Evolutionary conservation across 2,113 vertebrate species (phyloP).

Genomic region (Lonchura striata): DNA sequence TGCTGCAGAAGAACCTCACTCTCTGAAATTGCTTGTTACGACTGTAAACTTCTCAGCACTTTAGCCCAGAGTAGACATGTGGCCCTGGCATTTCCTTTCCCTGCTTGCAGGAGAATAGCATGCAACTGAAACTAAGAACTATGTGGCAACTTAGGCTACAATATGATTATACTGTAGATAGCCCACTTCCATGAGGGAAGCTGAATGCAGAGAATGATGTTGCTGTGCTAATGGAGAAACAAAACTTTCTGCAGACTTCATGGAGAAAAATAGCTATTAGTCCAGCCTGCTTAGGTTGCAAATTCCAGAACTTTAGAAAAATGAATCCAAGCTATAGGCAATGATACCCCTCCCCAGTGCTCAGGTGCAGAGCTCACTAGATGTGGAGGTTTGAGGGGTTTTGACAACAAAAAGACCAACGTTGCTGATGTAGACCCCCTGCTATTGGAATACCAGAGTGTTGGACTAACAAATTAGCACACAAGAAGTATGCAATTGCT

Average conservation of each 20-base stretch:
- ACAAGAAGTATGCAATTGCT: neutral
- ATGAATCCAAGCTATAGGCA: neutral
- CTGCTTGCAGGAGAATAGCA: neutral
- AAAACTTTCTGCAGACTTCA: neutral
- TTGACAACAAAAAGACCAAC: slow-evolving; percentile 15
- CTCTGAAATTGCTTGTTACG: neutral
- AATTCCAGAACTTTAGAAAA: neutral
- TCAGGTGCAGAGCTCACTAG: neutral
- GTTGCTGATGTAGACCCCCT: neutral
- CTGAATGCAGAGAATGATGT: neutral
- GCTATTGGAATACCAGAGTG: slow-evolving; percentile 19
- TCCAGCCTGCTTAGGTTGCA: neutral
- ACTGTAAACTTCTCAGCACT: neutral
- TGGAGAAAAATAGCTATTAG: neutral
- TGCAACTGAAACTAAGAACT: neutral
- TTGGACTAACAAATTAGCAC: slow-evolving; percentile 46
- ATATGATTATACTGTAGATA: neutral
- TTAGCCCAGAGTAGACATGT: neutral
- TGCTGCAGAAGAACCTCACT: neutral
- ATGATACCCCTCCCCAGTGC: neutral
- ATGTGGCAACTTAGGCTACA: neutral
- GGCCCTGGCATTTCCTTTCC: neutral
- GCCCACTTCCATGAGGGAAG: neutral
- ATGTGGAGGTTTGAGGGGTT: neutral
- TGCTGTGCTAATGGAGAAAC: neutral